Base-by-base conservation (phyloP, 2,888 invertebrate species). In the Diploptera punctata region DNA sequence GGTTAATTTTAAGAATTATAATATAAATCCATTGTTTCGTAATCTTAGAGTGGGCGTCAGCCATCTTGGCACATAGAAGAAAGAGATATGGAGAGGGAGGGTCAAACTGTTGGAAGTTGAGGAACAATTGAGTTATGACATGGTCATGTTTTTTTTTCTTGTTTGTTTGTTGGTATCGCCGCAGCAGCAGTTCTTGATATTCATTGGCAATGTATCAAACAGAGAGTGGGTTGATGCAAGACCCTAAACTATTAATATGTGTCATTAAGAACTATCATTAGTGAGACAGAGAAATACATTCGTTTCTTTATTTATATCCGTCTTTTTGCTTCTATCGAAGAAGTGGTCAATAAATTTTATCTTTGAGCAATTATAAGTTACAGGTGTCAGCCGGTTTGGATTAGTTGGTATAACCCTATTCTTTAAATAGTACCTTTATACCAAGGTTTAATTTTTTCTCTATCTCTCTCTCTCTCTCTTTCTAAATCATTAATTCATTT, bases 261-360 rank as follows among this genome's bases (percentile, higher is more conserved):
- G 74, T 74, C 74, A 74, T 74, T 74, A 72, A 74, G 68, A 74
- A 62, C 71, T 74, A 74, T 74, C 74, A 74, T 74, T 74, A 74
- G 74, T 52, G 74, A 62, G 73, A 73, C 65, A 69, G 69, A 69
- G 70, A 69, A 54, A 67, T 68, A 67, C 67, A 43, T 60, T 60
- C 26, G 24, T 69, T 69, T 54, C 57, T 69, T 69, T 69, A 69
- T 69, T 69, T 69, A 69, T 69, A 43, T 69, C 38, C 69, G 38
- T 69, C 69, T 69, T 65, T 24, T 38, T 10, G 26, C 38, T 38
- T 21, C 26, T 65, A 65, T 65, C 65, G 65, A 65, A 65, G 47
- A 24, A 38, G 31, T 65, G 24, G n/a, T 24, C 65, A 16, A 65
- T 65, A 65, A 65, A 65, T 65, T 65, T 65, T 65, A 65, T 47